A percentile compares a stretch with the other conserved stretches of the same genome.
These are phyloP conservation scores for Heliconius sara DNA, from an alignment of 2,888 invertebrate species.

Conservation along the genomic window DNA sequence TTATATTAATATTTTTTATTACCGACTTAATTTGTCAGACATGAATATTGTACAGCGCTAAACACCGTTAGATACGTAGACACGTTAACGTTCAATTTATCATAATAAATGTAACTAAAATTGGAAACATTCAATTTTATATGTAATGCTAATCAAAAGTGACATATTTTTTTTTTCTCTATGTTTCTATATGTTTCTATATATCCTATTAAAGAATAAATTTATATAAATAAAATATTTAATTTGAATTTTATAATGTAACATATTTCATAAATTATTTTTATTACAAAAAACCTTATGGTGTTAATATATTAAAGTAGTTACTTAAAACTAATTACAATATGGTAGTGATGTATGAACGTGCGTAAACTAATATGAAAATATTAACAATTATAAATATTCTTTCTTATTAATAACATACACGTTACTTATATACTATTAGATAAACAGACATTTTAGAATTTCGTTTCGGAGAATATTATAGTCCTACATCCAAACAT, in stretches of 20 bases:
- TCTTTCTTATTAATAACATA: conserved; percentile 32
- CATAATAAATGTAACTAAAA: neutral
- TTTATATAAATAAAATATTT: conserved; percentile 4
- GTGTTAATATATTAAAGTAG: neutral
- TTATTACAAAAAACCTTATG: neutral
- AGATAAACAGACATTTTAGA: conserved; percentile 77
- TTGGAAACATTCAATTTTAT: conserved; percentile 1
- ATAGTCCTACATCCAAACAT: conserved; percentile 20
- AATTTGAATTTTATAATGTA: conserved; percentile 17
- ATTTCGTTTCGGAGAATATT: conserved; percentile 78
- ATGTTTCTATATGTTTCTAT: neutral
- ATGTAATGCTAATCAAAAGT: neutral
- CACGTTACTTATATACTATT: conserved; percentile 63
- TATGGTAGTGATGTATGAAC: conserved; percentile 6
- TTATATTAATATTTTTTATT: neutral
- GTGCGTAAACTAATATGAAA: conserved; percentile 12
- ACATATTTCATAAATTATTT: conserved; percentile 5
- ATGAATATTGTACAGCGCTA: neutral
- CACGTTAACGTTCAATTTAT: neutral
- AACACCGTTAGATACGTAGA: neutral
- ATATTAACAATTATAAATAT: conserved; percentile 10
- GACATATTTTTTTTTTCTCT: neutral
- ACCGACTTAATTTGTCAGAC: neutral
- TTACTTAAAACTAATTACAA: conserved; percentile 8
- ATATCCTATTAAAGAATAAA: conserved; percentile 8